Conservation (phyloP, 2,113 vertebrate genomes). For the Dolichallabes microphthalmus region DNA sequence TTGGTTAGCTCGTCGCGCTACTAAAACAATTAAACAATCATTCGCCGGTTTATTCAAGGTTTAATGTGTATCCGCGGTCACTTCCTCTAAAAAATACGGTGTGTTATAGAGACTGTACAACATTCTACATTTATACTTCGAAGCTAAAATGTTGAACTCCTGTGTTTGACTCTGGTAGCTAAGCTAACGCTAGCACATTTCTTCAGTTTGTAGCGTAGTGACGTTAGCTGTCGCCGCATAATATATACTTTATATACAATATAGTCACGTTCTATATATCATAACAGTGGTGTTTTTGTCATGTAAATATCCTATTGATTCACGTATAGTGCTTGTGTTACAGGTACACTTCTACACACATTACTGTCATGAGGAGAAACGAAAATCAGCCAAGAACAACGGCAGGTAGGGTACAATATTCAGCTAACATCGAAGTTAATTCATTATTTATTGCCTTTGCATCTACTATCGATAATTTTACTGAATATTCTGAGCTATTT, state of each 20-base stretch:
- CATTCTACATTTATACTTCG: neutral
- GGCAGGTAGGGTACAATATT: constrained; percentile 57
- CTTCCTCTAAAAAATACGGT: neutral
- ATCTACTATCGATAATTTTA: neutral
- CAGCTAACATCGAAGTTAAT: neutral
- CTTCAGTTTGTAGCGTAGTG: neutral
- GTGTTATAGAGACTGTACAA: neutral
- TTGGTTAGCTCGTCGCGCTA: neutral
- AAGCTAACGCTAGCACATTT: neutral
- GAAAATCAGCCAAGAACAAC: constrained; percentile 55
- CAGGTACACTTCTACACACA: neutral
- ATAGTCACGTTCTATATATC: neutral
- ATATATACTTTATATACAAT: too few species aligned
- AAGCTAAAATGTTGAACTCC: neutral
- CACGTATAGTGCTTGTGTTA: neutral
- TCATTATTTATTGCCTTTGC: neutral
- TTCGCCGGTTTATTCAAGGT: neutral
- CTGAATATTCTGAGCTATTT: neutral
- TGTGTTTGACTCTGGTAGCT: neutral
- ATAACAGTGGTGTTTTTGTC: neutral
- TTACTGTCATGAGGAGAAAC: constrained; percentile 59
- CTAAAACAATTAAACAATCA: neutral
- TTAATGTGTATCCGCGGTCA: neutral
- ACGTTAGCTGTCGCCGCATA: neutral
- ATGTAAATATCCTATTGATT: neutral